phyloP scores from a whole-genome alignment of 2,113 vertebrate species.

The Antechinus stuartii region DNA sequence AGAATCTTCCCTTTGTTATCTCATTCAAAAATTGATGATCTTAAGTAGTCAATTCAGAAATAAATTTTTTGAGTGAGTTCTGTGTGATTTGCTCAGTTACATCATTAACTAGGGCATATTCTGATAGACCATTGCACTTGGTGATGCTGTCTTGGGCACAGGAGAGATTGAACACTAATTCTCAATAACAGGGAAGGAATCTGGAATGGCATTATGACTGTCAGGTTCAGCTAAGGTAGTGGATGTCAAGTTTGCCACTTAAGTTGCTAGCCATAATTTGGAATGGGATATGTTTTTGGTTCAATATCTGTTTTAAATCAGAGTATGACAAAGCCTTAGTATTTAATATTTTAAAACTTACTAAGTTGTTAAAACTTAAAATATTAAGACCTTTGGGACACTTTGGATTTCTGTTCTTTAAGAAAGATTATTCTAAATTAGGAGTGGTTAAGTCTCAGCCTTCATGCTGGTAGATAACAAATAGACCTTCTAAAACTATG shows the following conservation, averaged over 20 bases:
- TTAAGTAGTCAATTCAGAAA: background rate
- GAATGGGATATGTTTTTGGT: background rate
- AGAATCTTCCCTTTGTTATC: background rate
- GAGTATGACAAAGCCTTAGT: background rate
- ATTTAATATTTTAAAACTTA: background rate
- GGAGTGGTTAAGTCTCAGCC: background rate
- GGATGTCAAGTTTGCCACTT: background rate
- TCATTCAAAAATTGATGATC: background rate
- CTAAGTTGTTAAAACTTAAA: background rate
- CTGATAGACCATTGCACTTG: background rate
- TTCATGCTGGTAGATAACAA: background rate
- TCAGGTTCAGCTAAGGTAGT: background rate
- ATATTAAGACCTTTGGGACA: background rate
- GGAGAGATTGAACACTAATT: background rate
- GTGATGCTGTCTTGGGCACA: background rate
- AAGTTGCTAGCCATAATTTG: background rate
- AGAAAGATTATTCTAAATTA: conserved; percentile 44
- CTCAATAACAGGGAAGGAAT: background rate
- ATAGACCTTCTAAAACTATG: background rate
- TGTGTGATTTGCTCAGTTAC: background rate
- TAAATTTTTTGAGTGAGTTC: background rate
- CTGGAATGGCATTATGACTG: background rate
- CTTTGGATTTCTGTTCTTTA: conserved; percentile 21
- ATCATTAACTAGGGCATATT: background rate
- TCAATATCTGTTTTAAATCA: background rate